phyloP scores from a whole-genome alignment of 2,113 vertebrate species.

The Brachypodius melanocephalos region DNA sequence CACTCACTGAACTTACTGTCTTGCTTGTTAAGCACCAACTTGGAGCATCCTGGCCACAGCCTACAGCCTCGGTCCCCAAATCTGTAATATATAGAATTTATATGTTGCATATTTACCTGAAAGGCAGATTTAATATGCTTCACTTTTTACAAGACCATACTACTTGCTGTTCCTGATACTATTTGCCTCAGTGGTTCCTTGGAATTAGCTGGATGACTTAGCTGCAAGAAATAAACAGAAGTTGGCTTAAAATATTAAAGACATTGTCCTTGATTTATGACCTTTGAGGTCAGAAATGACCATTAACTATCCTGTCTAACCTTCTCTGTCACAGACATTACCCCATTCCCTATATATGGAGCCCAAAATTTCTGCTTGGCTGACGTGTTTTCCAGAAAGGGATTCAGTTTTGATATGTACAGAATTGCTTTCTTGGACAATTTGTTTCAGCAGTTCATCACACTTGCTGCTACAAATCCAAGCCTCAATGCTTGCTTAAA shows the following conservation, averaged over 20 bases:
- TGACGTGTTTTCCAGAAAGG: not conserved
- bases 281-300: not conserved
- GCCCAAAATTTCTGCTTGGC: not conserved
- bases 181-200: not conserved
- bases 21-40: not conserved
- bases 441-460: conserved; percentile 19
- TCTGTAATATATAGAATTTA: not conserved
- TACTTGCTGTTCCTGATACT: not conserved
- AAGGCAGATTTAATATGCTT: not conserved
- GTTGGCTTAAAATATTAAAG: not conserved
- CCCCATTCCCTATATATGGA: not conserved
- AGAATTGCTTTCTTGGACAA: not conserved
- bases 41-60: not conserved
- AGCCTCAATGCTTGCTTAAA: not conserved
- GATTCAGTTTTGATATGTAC: not conserved
- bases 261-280: not conserved
- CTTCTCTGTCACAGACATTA: not conserved
- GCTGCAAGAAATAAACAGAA: not conserved
- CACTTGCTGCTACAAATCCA: not conserved
- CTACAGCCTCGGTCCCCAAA: not conserved
- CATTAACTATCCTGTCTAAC: not conserved
- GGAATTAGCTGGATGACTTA: not conserved
- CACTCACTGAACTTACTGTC: not conserved
- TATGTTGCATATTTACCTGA: not conserved
- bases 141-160: not conserved